Conservation (phyloP, 1,140 invertebrate species). For the Micrasema minimum region DNA sequence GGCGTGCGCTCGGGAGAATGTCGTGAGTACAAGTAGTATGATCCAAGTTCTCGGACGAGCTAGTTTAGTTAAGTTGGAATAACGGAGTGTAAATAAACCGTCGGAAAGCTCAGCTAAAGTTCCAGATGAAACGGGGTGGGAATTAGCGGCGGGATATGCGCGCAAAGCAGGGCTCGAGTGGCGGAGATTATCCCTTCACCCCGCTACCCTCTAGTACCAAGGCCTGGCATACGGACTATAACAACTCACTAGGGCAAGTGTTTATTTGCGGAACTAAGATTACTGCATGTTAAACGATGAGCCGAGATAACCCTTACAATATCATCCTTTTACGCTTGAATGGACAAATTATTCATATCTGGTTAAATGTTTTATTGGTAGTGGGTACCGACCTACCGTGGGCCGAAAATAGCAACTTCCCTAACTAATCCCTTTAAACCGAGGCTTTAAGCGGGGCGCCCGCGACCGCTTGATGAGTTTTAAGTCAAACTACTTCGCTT, state of each 20-base stretch:
- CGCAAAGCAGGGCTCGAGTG: constrained; percentile 1
- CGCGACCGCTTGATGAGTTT: too few species aligned
- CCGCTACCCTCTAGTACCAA: not conserved
- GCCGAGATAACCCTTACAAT: not conserved
- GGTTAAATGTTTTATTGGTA: too few species aligned
- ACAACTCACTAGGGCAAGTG: not conserved
- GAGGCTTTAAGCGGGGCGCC: too few species aligned
- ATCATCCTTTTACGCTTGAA: not conserved
- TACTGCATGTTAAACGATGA: not conserved
- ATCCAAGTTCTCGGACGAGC: constrained; percentile 19
- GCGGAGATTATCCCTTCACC: constrained; percentile 4
- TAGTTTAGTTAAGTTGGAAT: constrained; percentile 35
- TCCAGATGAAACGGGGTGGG: constrained; percentile 41
- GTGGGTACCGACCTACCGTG: too few species aligned
- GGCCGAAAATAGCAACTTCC: not conserved
- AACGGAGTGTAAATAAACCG: constrained; percentile 43
- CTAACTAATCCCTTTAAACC: too few species aligned
- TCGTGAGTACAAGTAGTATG: not conserved
- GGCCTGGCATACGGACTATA: too few species aligned
- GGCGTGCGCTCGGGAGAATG: too few species aligned
- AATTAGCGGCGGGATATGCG: constrained; percentile 26
- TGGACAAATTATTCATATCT: not conserved
- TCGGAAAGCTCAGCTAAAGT: constrained; percentile 44
- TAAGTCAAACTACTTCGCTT: too few species aligned
- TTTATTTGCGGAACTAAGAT: not conserved